These are phyloP conservation scores for Hippotragus niger DNA, from an alignment of 2,113 vertebrate species.

Conservation along the genomic window DNA sequence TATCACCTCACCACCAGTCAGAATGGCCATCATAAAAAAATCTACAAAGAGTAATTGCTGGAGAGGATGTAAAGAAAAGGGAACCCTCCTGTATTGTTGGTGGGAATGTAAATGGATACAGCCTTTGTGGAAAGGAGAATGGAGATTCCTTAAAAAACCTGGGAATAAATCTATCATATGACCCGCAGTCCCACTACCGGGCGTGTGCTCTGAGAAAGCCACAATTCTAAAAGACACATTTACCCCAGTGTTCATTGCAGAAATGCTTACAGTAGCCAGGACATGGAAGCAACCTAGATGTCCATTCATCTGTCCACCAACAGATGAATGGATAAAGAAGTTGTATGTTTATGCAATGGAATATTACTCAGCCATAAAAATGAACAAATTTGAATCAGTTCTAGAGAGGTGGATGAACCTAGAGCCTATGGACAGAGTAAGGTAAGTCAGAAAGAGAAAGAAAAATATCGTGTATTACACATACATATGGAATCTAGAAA, in stretches of 20 bases:
- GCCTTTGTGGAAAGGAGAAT: neutral
- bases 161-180: neutral
- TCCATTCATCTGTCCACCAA: neutral
- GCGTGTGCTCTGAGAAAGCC: neutral
- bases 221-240: neutral
- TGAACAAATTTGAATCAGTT: neutral
- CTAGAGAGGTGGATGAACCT: neutral
- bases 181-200: rapidly evolving
- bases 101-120: neutral
- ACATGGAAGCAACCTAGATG: neutral
- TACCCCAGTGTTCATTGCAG: neutral
- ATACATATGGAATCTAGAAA: no score
- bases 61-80: neutral
- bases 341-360: neutral
- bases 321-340: neutral
- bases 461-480: neutral
- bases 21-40: neutral
- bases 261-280: neutral
- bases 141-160: neutral
- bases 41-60: neutral
- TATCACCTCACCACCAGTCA: neutral
- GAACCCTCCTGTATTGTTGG: neutral
- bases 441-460: neutral
- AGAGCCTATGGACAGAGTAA: neutral
- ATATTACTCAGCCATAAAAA: neutral